Base-by-base conservation (phyloP, 2,797 vertebrate species). In the Gallinago solitaria region DNA sequence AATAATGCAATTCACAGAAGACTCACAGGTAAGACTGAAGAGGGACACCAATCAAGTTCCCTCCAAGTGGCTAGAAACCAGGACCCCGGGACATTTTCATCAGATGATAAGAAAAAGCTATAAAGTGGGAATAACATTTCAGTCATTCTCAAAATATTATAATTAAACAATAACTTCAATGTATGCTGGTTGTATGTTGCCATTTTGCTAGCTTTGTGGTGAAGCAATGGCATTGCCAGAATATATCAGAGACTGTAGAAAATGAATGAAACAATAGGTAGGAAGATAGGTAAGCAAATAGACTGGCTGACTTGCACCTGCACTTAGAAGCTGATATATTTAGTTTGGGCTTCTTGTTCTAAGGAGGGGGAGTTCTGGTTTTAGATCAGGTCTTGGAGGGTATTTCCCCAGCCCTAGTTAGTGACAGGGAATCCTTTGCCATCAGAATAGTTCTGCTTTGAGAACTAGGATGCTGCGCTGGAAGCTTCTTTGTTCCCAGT, bases 321-420 rank as follows among this genome's bases (percentile, higher is more conserved):
- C 20, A 18, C 39, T 69, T 59, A 21, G 24, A 63, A 74, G 12
- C 15, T 35, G 16, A 33, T 56, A 2, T 5, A 2, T 32, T 70
- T 47, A n/a, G 7, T 33, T 64, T 61, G 12, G 12, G 6, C 51
- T 65, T 56, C 32, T 32, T 53, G 15, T 25, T 73, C 17, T 32
- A 76, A 57, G 41, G 64, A 61, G 33, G 13, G 8, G 14, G 45
- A 51, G 16, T 57, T 83, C 37, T 94, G 47, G 5, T 27, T 65
- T 73, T 83, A 65, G 32, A 28, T 24, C 25, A 39, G 35, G 12
- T 21, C 32, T 54, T 61, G 32, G 47, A 56, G 24, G 19, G 5
- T 43, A 11, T 41, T 30, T 77, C 4, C 20, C 32, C 12, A 1
- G 2, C 6, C 9, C 2, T 12, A 4, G 2, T n/a, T 74, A 73